A percentile compares a stretch with the other conserved stretches of the same genome.
phyloP scores from a whole-genome alignment of 2,113 vertebrate genomes.

The Centropus unirufus region DNA sequence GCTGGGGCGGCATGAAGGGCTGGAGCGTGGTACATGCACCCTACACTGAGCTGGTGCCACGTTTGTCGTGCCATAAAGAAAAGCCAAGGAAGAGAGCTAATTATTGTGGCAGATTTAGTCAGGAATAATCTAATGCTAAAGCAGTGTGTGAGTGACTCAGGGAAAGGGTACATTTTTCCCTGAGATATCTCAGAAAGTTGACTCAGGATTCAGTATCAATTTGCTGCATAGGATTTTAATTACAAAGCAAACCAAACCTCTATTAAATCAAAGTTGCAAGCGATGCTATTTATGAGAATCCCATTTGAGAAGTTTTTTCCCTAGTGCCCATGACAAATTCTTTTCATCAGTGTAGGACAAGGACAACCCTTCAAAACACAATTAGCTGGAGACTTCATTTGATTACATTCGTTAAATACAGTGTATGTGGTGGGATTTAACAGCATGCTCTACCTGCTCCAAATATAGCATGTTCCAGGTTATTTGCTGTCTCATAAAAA shows the following conservation, averaged over 20 bases:
- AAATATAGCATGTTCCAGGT: conserved; percentile 46
- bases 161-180: neutral
- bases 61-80: neutral
- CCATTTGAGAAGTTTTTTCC: conserved; percentile 40
- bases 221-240: conserved; percentile 58
- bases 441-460: conserved; percentile 50
- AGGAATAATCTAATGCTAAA: conserved; percentile 6
- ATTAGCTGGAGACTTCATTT: conserved; percentile 64
- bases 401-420: conserved; percentile 59
- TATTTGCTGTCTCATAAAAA: conserved; percentile 64
- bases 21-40: neutral
- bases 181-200: conserved; percentile 34
- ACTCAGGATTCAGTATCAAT: conserved; percentile 29
- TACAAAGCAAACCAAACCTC: conserved; percentile 51
- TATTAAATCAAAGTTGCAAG: conserved; percentile 64
- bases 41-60: neutral
- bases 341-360: conserved; percentile 60
- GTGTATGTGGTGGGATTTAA: conserved; percentile 37
- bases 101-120: neutral
- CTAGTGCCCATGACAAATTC: conserved; percentile 52
- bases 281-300: conserved; percentile 58
- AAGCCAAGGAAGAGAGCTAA: neutral
- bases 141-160: neutral
- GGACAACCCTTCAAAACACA: conserved; percentile 63
- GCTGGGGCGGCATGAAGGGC: neutral